A percentile compares a stretch with the other conserved stretches of the same genome.
phyloP scores from a whole-genome alignment of 2,888 invertebrate genomes.

The Hyposoter dolosus region DNA sequence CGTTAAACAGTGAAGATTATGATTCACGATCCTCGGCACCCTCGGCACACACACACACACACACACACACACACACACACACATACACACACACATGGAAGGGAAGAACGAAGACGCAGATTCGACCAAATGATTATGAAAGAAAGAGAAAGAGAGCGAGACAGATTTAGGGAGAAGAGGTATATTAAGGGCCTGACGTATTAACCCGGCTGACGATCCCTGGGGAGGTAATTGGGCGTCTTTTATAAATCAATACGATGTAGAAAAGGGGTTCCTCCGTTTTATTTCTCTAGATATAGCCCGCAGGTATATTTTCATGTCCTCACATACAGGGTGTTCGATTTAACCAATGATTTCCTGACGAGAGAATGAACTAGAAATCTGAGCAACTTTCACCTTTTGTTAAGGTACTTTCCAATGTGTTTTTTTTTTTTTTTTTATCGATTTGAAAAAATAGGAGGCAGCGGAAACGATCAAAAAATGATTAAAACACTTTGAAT shows the following conservation, averaged over 20 bases:
- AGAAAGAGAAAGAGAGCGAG: slow-evolving; percentile 35
- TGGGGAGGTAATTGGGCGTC: slow-evolving; percentile 72
- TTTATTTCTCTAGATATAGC: slow-evolving; percentile 66
- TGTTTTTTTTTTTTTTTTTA: too few species aligned
- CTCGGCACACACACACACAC: slow-evolving; percentile 29
- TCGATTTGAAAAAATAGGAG: too few species aligned
- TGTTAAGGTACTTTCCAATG: background rate
- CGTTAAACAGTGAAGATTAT: slow-evolving; percentile 78
- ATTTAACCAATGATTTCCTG: background rate
- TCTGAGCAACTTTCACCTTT: too few species aligned
- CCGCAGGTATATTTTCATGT: slow-evolving; percentile 56
- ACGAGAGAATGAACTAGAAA: background rate
- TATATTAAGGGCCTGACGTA: slow-evolving; percentile 63
- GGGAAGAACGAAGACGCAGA: slow-evolving; percentile 26
- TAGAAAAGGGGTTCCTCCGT: slow-evolving; percentile 67
- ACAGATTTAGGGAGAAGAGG: slow-evolving; percentile 48
- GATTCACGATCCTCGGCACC: slow-evolving; percentile 77
- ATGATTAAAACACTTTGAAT: background rate
- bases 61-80: slow-evolving; percentile 72
- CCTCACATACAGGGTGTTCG: slow-evolving; percentile 35
- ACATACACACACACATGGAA: slow-evolving; percentile 25
- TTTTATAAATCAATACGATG: slow-evolving; percentile 79
- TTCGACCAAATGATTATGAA: slow-evolving; percentile 34
- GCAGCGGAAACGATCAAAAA: background rate
- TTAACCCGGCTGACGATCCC: slow-evolving; percentile 67